Conservation (phyloP, 2,113 vertebrate species). For the Crotophaga sulcirostris region DNA sequence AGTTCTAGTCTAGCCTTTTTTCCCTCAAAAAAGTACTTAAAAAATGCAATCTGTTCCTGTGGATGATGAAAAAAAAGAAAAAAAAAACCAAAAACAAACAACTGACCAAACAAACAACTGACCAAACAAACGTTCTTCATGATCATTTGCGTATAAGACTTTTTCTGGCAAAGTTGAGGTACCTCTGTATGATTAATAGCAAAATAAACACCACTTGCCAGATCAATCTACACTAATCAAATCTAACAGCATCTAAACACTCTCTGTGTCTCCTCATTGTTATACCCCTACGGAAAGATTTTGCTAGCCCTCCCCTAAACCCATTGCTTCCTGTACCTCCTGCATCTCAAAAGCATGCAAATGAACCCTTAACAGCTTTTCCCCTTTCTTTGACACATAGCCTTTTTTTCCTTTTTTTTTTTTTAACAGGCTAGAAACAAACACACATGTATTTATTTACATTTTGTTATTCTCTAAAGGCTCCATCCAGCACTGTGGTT, state of each 20-base stretch:
- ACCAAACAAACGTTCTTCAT: neutral
- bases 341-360: conserved; percentile 60
- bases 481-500: neutral
- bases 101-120: neutral
- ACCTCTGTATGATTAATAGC: neutral
- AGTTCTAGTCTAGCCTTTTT: neutral
- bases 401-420: neutral
- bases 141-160: neutral
- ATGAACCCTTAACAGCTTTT: conserved; percentile 20
- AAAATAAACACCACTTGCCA: conserved; percentile 15
- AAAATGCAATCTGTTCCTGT: neutral
- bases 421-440: conserved; percentile 6
- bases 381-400: neutral
- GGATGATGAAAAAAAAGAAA: neutral
- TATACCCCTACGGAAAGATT: neutral
- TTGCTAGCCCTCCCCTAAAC: neutral
- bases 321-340: conserved; percentile 9
- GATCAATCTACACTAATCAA: conserved; percentile 43
- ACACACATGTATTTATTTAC: conserved; percentile 48
- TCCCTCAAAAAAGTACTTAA: neutral
- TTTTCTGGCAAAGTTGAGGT: neutral
- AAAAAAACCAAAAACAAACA: neutral
- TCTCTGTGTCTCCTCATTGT: conserved; percentile 1
- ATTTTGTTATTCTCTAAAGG: conserved; percentile 33
- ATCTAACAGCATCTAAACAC: conserved; percentile 45